Base-by-base conservation (phyloP, 2,888 invertebrate genomes). In the Horisme vitalbata region DNA sequence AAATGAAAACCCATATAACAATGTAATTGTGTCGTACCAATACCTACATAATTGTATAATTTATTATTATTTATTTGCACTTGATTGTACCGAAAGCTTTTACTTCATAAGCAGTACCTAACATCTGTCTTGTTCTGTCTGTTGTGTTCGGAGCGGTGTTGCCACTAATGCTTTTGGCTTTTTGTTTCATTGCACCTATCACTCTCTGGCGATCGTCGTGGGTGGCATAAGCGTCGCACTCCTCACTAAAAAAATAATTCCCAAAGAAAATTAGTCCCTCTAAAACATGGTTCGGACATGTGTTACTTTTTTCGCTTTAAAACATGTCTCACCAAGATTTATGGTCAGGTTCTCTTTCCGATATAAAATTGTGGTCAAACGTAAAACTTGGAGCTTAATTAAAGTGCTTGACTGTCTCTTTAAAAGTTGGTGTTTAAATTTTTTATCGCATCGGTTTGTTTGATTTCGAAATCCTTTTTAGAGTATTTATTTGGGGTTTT, bases 271-370 rank as follows among this genome's bases (percentile, higher is more conserved):
- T 89, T 89, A 88, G 88, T 82, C 83, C 78, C 82, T 84, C 84
- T 87, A 85, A 83, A 86, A 87, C 87, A 85, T 70, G 77, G 63
- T 63, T 77, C 73, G 75, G 83, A 87, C 87, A 88, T 81, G 83
- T 88, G 89, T 89, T 88, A 85, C 84, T 83, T 87, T 87, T 88
- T 88, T 88, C 86, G 83, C 85, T 84, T 83, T 81, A 77, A 80
- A 83, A 75, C 73, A 81, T 82, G 81, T 73, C 75, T 59, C 60
- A 61, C 58, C 63, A 80, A 87, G 86, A 88, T 89, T 89, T 89
- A 88, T 85, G 77, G 68, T 67, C 71, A 68, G 71, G 74, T 75
- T 75, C 71, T 62, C 52, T 76, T 76, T 72, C 67, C 71, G 69
- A 80, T 77, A 77, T 78, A 79, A 79, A 74, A 62, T 74, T 79